Evolutionary conservation across 2,113 vertebrate species (phyloP).

Genomic region (Lanius collurio): DNA sequence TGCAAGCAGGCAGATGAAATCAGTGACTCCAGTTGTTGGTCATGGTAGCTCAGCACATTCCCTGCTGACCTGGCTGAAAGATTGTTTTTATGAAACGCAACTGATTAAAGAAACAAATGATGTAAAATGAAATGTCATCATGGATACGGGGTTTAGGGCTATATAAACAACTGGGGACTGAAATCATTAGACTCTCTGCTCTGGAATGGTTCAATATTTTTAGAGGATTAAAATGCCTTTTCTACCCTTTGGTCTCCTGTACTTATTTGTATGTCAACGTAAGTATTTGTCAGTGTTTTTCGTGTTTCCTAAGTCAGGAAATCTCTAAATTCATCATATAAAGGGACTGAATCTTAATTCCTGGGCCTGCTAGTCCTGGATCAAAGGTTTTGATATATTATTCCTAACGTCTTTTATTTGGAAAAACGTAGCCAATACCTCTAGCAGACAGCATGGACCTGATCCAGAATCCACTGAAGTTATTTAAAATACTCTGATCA

Average conservation of each 20-base stretch:
- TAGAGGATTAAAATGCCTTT: constrained; percentile 60
- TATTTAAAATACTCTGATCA: constrained; percentile 57
- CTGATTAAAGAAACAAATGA: constrained; percentile 69
- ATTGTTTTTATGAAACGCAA: constrained; percentile 42
- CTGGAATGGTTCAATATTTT: constrained; percentile 50
- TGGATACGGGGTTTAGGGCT: constrained; percentile 45
- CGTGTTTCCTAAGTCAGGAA: constrained; percentile 46
- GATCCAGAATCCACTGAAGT: constrained; percentile 53
- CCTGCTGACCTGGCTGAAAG: constrained; percentile 58
- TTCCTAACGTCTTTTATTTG: constrained; percentile 60
- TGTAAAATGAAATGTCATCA: constrained; percentile 67
- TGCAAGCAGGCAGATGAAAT: not conserved
- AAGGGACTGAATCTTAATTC: constrained; percentile 38
- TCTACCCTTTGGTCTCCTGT: constrained; percentile 50
- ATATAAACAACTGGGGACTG: constrained; percentile 50
- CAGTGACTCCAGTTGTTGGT: not conserved
- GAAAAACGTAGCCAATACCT: constrained; percentile 62
- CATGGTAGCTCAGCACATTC: constrained; percentile 63
- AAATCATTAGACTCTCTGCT: constrained; percentile 53
- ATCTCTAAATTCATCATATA: constrained; percentile 55
- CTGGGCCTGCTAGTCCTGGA: not conserved
- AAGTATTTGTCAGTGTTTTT: constrained; percentile 60
- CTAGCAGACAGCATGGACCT: constrained; percentile 55
- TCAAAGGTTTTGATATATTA: constrained; percentile 64
- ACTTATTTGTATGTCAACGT: constrained; percentile 60